Evolutionary conservation across 1,140 invertebrate species (phyloP).

Genomic region (Hyposmocoma kahamanoa): DNA sequence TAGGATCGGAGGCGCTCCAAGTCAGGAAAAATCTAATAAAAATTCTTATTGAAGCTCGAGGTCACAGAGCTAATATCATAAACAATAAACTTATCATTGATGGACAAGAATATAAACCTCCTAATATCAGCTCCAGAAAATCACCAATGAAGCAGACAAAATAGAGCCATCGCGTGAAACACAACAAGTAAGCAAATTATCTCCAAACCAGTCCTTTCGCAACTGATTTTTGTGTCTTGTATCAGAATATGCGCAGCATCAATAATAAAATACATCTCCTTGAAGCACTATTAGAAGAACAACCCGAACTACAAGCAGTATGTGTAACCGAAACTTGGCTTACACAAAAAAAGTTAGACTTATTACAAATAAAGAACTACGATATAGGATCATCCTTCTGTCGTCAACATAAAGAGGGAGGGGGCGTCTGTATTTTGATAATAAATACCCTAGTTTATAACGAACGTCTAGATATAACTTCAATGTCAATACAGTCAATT

Average conservation of each 20-base stretch:
- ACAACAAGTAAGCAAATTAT: too few species aligned
- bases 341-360: neutral
- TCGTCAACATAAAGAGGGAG: neutral
- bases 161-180: too few species aligned
- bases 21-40: neutral
- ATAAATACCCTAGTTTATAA: neutral
- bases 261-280: slow-evolving; percentile 3
- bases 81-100: neutral
- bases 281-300: slow-evolving; percentile 4
- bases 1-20: neutral
- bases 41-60: neutral
- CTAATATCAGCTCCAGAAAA: too few species aligned
- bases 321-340: slow-evolving; percentile 9
- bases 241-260: slow-evolving; percentile 9
- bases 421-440: neutral
- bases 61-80: neutral
- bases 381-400: neutral
- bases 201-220: slow-evolving; percentile 3
- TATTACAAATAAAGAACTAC: neutral
- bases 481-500: neutral
- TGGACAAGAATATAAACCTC: neutral
- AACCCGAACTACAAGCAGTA: neutral
- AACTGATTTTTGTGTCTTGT: slow-evolving; percentile 2
- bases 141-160: too few species aligned
- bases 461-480: neutral